A percentile compares a stretch with the other conserved stretches of the same genome.
Evolutionary conservation across 1,140 invertebrate genomes (phyloP).

Genomic region (Battus philenor): DNA sequence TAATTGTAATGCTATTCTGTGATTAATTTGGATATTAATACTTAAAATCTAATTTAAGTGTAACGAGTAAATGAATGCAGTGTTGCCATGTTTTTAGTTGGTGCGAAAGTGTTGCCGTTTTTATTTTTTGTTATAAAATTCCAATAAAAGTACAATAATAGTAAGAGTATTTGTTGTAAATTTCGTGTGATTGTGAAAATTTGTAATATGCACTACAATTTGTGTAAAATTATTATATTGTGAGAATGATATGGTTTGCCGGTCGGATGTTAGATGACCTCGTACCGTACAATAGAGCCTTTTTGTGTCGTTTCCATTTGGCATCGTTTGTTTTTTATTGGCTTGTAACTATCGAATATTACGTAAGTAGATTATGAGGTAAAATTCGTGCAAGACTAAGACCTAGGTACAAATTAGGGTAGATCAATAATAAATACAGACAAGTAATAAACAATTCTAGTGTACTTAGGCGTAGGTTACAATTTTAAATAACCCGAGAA

Average conservation of each 20-base stretch:
- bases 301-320: slow-evolving; percentile 10
- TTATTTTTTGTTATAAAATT: slow-evolving; percentile 13
- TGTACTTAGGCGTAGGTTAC: too few species aligned
- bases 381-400: background rate
- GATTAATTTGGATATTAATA: slow-evolving; percentile 14
- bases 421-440: too few species aligned
- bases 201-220: background rate
- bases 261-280: background rate
- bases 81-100: slow-evolving; percentile 13
- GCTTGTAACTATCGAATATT: slow-evolving; percentile 1
- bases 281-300: background rate
- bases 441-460: too few species aligned
- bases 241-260: background rate
- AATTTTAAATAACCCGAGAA: too few species aligned
- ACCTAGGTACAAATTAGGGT: too few species aligned
- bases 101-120: slow-evolving; percentile 12
- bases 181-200: background rate
- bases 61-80: slow-evolving; percentile 1
- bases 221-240: slow-evolving; percentile 5
- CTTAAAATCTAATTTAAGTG: slow-evolving; percentile 10
- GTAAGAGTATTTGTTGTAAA: slow-evolving; percentile 1
- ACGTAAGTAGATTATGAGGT: slow-evolving; percentile 14
- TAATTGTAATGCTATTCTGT: slow-evolving; percentile 17
- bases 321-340: slow-evolving; percentile 4
- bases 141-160: slow-evolving; percentile 9